Percentiles rank a stretch among this genome's conserved stretches.
These are phyloP conservation scores for Trachemys scripta DNA, from an alignment of 2,113 vertebrate species.

Conservation along the genomic window DNA sequence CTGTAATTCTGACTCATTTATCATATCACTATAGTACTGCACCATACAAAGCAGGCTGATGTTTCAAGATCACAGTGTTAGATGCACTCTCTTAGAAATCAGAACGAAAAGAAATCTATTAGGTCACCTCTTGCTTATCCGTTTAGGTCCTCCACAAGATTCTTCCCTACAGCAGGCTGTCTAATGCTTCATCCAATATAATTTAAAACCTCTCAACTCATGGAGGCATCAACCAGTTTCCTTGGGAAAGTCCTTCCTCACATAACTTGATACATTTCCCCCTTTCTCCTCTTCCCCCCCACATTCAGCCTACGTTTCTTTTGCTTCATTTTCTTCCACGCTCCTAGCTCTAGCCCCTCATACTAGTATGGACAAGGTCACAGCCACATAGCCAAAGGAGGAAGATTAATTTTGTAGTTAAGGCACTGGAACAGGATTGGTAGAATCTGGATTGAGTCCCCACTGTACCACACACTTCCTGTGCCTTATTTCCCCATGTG, in stretches of 20 bases:
- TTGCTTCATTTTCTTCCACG: background rate
- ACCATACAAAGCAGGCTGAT: background rate
- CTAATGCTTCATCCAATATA: background rate
- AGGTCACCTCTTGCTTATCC: background rate
- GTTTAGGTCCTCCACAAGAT: background rate
- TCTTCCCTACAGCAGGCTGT: background rate
- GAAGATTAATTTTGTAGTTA: background rate
- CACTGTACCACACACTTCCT: background rate
- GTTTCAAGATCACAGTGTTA: background rate
- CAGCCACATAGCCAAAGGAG: background rate
- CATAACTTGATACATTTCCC: background rate
- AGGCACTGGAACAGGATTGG: rapidly evolving
- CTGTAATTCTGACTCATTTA: background rate
- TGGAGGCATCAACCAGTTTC: background rate
- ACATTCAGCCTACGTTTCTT: background rate
- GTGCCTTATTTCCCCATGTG: background rate
- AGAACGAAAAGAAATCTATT: background rate
- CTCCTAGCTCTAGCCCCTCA: background rate
- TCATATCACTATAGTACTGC: background rate
- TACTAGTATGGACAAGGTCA: background rate
- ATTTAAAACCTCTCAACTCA: background rate
- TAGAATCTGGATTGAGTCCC: background rate
- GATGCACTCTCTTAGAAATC: background rate
- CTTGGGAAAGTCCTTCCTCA: background rate
- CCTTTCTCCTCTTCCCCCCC: background rate